Percentiles rank a stretch among this genome's conserved stretches.
These are phyloP conservation scores for Sepioteuthis lessoniana DNA, from an alignment of 2,888 invertebrate species.

Conservation along the genomic window DNA sequence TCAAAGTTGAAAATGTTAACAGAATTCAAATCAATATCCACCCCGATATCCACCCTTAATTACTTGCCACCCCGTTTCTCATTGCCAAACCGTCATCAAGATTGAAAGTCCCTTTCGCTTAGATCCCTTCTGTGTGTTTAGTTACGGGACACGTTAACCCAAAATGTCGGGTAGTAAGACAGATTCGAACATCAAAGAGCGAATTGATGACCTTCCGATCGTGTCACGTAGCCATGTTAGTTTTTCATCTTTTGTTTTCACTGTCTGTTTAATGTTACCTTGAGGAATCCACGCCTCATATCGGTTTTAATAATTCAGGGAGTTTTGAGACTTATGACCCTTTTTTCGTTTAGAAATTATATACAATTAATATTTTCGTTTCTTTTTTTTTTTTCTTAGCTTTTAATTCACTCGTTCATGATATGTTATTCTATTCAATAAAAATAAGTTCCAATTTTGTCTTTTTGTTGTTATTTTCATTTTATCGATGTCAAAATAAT, in stretches of 20 bases:
- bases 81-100: no score
- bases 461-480: not conserved
- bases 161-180: not conserved
- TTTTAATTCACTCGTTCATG: no score
- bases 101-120: not conserved
- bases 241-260: not conserved
- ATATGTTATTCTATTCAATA: no score
- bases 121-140: not conserved
- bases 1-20: no score
- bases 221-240: not conserved
- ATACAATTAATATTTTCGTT: not conserved
- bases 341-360: not conserved
- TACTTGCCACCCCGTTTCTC: no score
- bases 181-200: not conserved
- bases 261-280: not conserved
- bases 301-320: not conserved
- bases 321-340: not conserved
- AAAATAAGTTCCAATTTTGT: no score
- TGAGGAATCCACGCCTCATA: not conserved
- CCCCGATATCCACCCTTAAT: no score
- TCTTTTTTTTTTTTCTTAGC: not conserved
- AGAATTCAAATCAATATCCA: no score
- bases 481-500: no score
- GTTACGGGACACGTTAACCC: not conserved
- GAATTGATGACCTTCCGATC: not conserved